Conservation (phyloP, 1,140 invertebrate species). For the Drosophila bocqueti region DNA sequence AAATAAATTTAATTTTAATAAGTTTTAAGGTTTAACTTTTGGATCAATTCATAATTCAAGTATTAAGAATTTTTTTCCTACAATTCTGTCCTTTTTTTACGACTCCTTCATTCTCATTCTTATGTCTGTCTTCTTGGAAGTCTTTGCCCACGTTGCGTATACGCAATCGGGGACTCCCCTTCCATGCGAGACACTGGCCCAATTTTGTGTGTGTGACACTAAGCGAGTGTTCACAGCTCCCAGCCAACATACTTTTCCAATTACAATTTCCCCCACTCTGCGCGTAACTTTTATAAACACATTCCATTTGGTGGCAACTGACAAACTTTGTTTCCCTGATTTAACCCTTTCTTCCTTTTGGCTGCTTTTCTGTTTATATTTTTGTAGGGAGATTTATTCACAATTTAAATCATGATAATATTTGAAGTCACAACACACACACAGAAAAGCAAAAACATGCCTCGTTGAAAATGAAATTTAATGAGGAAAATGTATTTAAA, state of each 20-base stretch:
- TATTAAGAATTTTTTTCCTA: constrained; percentile 32
- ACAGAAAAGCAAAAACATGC: background rate
- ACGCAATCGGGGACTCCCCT: constrained; percentile 11
- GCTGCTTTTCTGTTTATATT: constrained; percentile 5
- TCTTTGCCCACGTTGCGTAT: constrained; percentile 28
- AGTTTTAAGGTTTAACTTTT: constrained; percentile 9
- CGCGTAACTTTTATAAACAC: constrained; percentile 31
- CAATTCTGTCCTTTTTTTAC: constrained; percentile 31
- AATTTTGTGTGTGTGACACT: constrained; percentile 17
- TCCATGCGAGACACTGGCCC: background rate
- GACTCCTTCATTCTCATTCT: constrained; percentile 10
- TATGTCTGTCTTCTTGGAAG: background rate
- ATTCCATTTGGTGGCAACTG: constrained; percentile 33
- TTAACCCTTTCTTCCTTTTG: constrained; percentile 1
- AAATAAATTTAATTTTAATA: constrained; percentile 21
- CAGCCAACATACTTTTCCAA: constrained; percentile 37
- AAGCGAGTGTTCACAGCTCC: constrained; percentile 12
- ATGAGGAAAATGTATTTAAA: constrained; percentile 6
- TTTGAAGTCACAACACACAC: constrained; percentile 2
- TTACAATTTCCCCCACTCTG: constrained; percentile 1
- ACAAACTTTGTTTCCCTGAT: constrained; percentile 25
- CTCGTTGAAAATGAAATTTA: background rate
- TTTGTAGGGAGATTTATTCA: background rate
- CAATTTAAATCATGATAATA: constrained; percentile 36
- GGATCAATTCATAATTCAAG: constrained; percentile 26